Conservation (phyloP, 2,113 vertebrate genomes). For the Lonchura striata region DNA sequence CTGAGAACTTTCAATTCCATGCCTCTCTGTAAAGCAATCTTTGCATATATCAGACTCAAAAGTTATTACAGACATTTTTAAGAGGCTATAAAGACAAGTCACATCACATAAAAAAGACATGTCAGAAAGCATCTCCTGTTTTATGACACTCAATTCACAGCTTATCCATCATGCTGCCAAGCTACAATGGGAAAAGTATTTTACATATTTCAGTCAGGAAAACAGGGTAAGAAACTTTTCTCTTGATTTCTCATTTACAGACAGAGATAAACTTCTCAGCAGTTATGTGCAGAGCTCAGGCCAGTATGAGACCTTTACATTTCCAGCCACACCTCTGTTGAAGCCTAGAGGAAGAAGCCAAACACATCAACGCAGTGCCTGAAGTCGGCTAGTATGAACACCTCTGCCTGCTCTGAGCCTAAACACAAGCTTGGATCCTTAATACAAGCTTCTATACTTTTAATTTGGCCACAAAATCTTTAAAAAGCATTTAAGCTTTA, state of each 20-base stretch:
- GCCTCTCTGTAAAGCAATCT: background rate
- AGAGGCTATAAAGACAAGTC: background rate
- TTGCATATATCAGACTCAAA: background rate
- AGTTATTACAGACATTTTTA: background rate
- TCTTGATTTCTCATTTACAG: background rate
- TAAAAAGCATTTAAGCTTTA: background rate
- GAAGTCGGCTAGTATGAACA: background rate
- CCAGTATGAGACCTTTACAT: background rate
- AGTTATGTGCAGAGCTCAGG: background rate
- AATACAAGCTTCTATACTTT: background rate
- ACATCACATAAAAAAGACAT: background rate
- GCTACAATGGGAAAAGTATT: background rate
- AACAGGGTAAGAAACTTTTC: background rate
- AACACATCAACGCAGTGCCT: background rate
- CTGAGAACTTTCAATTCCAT: background rate
- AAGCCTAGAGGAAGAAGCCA: background rate
- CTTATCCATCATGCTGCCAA: background rate
- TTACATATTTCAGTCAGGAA: background rate
- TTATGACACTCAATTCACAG: background rate
- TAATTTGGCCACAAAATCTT: background rate
- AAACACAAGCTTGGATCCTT: background rate
- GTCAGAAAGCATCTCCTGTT: background rate
- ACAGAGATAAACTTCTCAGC: background rate
- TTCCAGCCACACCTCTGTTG: background rate
- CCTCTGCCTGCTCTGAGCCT: background rate